phyloP scores from a whole-genome alignment of 1,140 invertebrate genomes.

The Aphidius ervi region DNA sequence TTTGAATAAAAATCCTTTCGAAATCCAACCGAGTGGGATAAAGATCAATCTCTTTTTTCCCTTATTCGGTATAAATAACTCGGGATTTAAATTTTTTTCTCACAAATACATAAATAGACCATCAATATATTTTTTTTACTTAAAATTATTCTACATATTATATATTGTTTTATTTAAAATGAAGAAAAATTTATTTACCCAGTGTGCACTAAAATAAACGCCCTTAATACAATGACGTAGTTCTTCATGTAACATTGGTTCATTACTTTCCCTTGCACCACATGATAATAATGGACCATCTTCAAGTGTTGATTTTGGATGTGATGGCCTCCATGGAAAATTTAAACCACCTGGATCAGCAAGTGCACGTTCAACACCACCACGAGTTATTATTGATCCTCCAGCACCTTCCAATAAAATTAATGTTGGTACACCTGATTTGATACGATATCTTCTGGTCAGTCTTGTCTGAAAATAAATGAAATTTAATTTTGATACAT shows the following conservation, averaged over 20 bases:
- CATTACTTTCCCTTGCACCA: slow-evolving; percentile 50
- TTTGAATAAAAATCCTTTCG: no score
- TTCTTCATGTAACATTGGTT: slow-evolving; percentile 55
- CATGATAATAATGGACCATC: slow-evolving; percentile 61
- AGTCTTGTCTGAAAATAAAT: slow-evolving; percentile 60
- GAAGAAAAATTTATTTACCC: slow-evolving; percentile 56
- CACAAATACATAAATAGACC: no score
- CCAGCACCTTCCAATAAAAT: slow-evolving; percentile 64
- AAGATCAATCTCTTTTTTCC: no score
- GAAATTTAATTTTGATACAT: not conserved
- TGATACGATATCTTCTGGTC: slow-evolving; percentile 67
- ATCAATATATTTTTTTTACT: no score
- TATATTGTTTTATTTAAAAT: no score
- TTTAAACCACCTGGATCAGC: slow-evolving; percentile 62
- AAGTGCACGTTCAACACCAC: slow-evolving; percentile 64
- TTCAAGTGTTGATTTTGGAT: slow-evolving; percentile 56
- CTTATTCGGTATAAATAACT: no score
- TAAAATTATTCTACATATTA: no score
- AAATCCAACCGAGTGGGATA: no score
- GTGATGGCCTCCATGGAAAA: slow-evolving; percentile 71
- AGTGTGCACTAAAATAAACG: slow-evolving; percentile 79
- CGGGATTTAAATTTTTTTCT: no score
- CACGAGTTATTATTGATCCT: slow-evolving; percentile 59
- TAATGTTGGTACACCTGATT: slow-evolving; percentile 69
- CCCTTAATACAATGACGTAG: slow-evolving; percentile 63